Percentiles rank a stretch among this genome's conserved stretches.
phyloP scores from a whole-genome alignment of 2,797 vertebrate species.

The Acrocephalus scirpaceus region DNA sequence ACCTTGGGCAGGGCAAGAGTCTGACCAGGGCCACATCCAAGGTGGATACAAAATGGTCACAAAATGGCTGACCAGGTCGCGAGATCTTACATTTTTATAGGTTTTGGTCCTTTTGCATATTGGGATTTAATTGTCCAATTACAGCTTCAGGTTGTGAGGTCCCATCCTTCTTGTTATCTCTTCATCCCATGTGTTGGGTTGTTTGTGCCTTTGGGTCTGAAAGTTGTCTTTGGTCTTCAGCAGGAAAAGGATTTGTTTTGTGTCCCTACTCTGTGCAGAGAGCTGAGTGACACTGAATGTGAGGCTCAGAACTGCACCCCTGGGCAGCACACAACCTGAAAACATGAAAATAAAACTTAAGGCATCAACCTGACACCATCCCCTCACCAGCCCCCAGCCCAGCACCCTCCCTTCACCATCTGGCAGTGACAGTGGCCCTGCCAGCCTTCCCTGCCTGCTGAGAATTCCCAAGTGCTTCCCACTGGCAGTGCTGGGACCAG shows the following conservation, averaged over 20 bases:
- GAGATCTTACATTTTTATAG: neutral
- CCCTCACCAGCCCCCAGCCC: neutral
- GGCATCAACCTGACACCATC: neutral
- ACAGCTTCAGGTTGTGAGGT: neutral
- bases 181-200: no score
- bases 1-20: neutral
- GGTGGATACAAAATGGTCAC: neutral
- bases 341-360: neutral
- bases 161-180: neutral
- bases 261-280: neutral
- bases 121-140: neutral
- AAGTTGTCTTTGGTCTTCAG: neutral
- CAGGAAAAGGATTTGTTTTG: neutral
- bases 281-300: neutral
- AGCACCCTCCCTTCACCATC: neutral
- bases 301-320: neutral
- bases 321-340: neutral
- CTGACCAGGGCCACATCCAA: neutral
- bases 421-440: neutral
- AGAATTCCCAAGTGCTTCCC: neutral
- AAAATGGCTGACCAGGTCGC: fast-evolving
- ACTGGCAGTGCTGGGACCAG: neutral
- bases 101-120: neutral
- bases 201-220: neutral
- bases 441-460: neutral